phyloP scores from a whole-genome alignment of 2,113 vertebrate species.

The Condylura cristata region DNA sequence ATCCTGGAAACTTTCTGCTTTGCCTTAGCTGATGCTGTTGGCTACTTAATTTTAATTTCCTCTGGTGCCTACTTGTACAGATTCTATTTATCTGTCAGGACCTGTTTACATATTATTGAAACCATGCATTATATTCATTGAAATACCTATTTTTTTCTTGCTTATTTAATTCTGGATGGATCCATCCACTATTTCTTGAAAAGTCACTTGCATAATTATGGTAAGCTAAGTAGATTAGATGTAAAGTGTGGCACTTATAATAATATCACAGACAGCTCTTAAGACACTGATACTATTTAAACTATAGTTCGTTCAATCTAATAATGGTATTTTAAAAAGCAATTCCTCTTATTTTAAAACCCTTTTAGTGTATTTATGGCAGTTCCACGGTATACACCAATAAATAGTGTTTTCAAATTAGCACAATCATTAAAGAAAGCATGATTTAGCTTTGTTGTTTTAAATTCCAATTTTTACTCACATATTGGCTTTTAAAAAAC shows the following conservation, averaged over 20 bases:
- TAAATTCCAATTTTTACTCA: slow-evolving; percentile 28
- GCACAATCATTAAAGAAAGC: neutral
- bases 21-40: neutral
- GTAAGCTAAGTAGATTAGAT: neutral
- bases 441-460: neutral
- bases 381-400: neutral
- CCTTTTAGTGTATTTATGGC: neutral
- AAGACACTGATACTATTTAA: neutral
- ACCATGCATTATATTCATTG: neutral
- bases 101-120: neutral
- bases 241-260: neutral
- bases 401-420: slow-evolving; percentile 26
- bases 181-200: neutral
- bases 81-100: neutral
- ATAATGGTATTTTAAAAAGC: neutral
- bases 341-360: neutral
- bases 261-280: neutral
- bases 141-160: neutral
- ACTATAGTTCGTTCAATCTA: neutral
- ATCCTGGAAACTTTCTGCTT: neutral
- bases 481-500: slow-evolving; percentile 35
- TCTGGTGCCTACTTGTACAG: neutral
- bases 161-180: neutral
- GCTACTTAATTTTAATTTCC: neutral
- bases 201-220: neutral